Base-by-base conservation (phyloP, 1,140 invertebrate species). In the Bombus balteatus region DNA sequence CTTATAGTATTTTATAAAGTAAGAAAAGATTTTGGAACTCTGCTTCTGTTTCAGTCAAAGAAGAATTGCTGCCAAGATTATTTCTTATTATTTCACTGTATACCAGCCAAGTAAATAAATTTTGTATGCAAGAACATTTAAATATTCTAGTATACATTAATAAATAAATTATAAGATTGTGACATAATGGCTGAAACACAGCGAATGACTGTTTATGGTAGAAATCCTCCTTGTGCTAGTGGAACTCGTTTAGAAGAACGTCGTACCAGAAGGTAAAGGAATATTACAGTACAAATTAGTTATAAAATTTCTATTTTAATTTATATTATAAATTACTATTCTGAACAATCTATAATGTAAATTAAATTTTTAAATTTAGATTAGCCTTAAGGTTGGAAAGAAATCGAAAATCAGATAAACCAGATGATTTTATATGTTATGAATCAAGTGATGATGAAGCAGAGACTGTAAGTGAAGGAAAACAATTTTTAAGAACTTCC, bases 391-490 rank as follows among this genome's bases (percentile, higher is more conserved):
- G 96, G 90, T 91, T 97, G 89, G 97, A 98, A 92, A 96, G 97
- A 89, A 95, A 95, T 84, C 94, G 97, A 62, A 98, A 98, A 92
- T 97, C 97, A 2, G 98, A 98, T 84, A 98, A 98, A 89, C 97
- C 97, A 0, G 98, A 98, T 93, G 98, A 98, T 94, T 98, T 98
- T 94, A 97, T 98, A 8, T 97, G 97, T 86, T 98, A 98, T 92
- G 97, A 98, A 75, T 97, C 98, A 85, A 97, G 97, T 86, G 98
- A 98, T 81, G 98, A 97, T 84, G 98, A 98, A 87, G 97, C 98
- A 86, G 97, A 98, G 82, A 97, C 97, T 59, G 95, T 96, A 5
- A 95, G 96, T 66, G 96, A 97, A 91, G 96, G 97, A 90, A 96
- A 96, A 83, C 96, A 97, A 87, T 97, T 97, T 85, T 95, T 98